These are phyloP conservation scores for Vanessa tameamea DNA, from an alignment of 1,140 invertebrate genomes.

Conservation along the genomic window DNA sequence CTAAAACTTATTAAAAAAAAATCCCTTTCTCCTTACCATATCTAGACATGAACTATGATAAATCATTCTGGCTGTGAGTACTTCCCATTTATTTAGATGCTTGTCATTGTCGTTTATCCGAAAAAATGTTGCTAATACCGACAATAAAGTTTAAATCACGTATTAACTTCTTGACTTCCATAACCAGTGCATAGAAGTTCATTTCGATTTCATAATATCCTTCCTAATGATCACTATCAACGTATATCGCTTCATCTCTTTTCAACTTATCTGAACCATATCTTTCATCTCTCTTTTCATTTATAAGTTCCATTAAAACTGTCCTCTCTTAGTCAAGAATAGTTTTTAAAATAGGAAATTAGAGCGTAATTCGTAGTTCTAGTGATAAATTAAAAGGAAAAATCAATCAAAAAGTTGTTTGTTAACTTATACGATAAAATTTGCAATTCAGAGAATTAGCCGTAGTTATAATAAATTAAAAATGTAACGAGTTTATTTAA, in stretches of 20 bases:
- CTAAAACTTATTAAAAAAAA: constrained; percentile 58
- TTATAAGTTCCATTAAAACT: constrained; percentile 36
- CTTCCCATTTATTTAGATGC: constrained; percentile 69
- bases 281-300: constrained; percentile 33
- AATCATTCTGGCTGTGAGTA: constrained; percentile 80
- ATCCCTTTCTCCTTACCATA: constrained; percentile 68
- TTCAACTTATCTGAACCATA: constrained; percentile 21
- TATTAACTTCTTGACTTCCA: constrained; percentile 14
- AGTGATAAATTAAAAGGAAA: constrained; percentile 68
- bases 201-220: constrained; percentile 9
- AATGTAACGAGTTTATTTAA: constrained; percentile 70
- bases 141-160: constrained; percentile 54
- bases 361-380: constrained; percentile 66
- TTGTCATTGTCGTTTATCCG: constrained; percentile 54
- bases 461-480: constrained; percentile 69
- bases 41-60: constrained; percentile 72
- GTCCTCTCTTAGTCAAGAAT: constrained; percentile 48
- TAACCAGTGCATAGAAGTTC: background rate
- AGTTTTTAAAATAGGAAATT: constrained; percentile 62
- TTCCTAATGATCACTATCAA: constrained; percentile 6
- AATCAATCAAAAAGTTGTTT: constrained; percentile 72
- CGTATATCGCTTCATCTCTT: constrained; percentile 8
- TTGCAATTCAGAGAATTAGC: constrained; percentile 78
- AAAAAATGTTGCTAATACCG: constrained; percentile 55
- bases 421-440: constrained; percentile 76